Evolutionary conservation across 2,113 vertebrate genomes (phyloP).

Genomic region (Bufo gargarizans): DNA sequence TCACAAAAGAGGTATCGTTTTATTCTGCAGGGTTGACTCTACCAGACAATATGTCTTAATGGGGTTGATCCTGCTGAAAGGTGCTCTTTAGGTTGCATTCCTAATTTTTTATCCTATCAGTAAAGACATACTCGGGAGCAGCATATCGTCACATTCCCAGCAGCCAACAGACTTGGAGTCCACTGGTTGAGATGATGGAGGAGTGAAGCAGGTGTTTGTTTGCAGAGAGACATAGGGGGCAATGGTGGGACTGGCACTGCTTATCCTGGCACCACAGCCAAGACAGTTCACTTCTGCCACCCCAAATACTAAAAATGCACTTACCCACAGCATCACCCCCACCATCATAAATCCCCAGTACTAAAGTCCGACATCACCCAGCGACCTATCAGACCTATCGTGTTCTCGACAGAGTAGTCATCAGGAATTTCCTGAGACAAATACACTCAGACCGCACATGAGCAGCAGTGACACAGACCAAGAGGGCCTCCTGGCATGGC

Average conservation of each 20-base stretch:
- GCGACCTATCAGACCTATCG: no score
- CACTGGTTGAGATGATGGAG: background rate
- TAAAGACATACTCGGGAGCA: background rate
- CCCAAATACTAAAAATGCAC: background rate
- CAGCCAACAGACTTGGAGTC: background rate
- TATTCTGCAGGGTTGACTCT: no score
- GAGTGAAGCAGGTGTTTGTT: slow-evolving; percentile 29
- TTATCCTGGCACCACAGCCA: background rate
- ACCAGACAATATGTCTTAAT: no score
- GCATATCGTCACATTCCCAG: background rate
- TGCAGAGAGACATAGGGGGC: background rate
- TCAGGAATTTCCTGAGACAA: background rate
- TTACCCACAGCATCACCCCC: no score
- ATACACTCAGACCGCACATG: background rate
- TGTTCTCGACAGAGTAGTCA: background rate
- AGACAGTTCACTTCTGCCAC: background rate
- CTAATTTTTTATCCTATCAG: no score
- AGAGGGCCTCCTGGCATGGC: no score
- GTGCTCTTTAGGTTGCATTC: no score
- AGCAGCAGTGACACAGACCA: no score
- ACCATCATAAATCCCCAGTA: background rate
- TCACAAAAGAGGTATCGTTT: no score
- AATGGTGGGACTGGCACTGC: background rate
- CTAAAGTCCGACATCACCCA: background rate
- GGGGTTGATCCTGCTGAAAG: no score